Evolutionary conservation across 2,113 vertebrate genomes (phyloP), one percentile per base, ranked within the genome.

Genomic region (Aegithalos caudatus): DNA sequence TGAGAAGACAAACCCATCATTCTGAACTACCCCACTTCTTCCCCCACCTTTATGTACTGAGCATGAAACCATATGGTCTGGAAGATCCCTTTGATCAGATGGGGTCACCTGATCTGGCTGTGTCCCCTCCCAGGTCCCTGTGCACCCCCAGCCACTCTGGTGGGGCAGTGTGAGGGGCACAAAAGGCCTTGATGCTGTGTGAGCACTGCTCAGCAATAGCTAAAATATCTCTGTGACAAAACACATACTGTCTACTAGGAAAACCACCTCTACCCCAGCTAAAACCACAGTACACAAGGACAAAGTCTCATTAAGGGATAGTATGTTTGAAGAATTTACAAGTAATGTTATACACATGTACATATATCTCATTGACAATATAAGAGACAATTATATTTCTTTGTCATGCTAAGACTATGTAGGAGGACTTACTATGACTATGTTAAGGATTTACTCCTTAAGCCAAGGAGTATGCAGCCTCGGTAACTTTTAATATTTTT

Each of bases 171-270:
- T 29, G 20, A 62, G 56, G 15, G 21, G 4, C 25, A 60, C 8
- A 5, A 60, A 53, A 66, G 2, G 10, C 45, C 45, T 14, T 6
- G 7, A 8, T 3, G 1, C 15, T 5, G 1, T 35, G 66, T 42
- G 3, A 61, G 60, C 8, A 1, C 45, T 58, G 74, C 31, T 42
- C n/a, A 74, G 31, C 5, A 2, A 11, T 1, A 16, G 9, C 12
- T 11, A 27, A 27, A 79, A 53, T 4, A 37, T 14, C n/a, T 10
- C 53, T 28, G 17, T 13, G 14, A 45, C 50, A 25, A 81, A 69
- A 50, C 48, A 62, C 12, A 14, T 9, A 27, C 9, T 7, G 10
- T 6, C 42, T 62, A 14, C 28, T 9, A 10, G 25, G 37, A 50
- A 48, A 50, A 62, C n/a, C 24, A 50, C 15, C 54, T 62, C 61